Base-by-base conservation (phyloP, 2,113 vertebrate genomes). In the Stigmatopora nigra region DNA sequence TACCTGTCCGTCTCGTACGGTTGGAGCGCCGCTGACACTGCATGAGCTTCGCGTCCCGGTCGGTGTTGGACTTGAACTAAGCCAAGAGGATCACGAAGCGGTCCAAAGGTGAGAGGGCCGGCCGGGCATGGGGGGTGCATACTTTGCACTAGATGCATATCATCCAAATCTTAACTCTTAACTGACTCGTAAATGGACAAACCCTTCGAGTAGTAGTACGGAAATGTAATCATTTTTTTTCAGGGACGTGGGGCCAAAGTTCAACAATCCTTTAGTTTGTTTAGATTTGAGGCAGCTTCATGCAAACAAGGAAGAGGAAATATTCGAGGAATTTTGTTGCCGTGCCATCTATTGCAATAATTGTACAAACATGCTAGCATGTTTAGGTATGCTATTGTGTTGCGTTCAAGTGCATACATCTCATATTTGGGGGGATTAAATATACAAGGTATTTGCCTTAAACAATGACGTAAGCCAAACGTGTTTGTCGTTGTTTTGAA, bases 91-190 rank as follows among this genome's bases (percentile, higher is more conserved):
- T 86, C 82, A 82, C 11, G n/a, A 59, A 41, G 17, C 19, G 71
- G 88, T 87, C 82, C 88, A 86, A 87, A 87, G 73, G 87, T 81
- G 36, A 67, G 73, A 78, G 68, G 36, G 16, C 31, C 0, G 25
- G n/a, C n/a, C 1, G 15, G 38, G 55, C n/a, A n/a, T 1, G 25
- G 1, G 22, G 44, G 11, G n/a, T 12, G n/a, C 60, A 46, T 9
- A 61, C 53, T 56, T 31, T 56, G 53, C 22, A 31, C 53, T 16
- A 31, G 19, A 45, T 45, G 19, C 13, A 15, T 12, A 45, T 61
- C 19, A 46, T 15, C 12, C 15, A 45, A 61, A 45, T 12, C 41
- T 45, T 45, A 22, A 61, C 45, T 1, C 5, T 35, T 31, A 10
- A 52, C 12, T 20, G 12, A 20, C 52, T 55, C 38, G n/a, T 61